Evolutionary conservation across 2,888 invertebrate genomes (phyloP).

Genomic region (Cacoxenus indagator): DNA sequence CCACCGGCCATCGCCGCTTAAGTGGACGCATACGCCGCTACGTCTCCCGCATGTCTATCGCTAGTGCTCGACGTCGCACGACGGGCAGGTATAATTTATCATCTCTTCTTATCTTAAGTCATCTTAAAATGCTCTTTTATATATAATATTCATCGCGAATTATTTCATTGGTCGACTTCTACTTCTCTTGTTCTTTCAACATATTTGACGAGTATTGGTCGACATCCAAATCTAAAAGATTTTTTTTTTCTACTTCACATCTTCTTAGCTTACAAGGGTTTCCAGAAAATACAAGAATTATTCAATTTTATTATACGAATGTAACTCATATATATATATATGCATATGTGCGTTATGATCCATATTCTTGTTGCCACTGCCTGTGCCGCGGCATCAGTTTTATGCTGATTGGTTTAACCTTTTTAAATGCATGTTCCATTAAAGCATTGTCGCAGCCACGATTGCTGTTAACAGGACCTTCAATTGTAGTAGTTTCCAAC

Average conservation of each 20-base stretch:
- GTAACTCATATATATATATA: too few relatives aligned
- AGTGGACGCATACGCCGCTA: conserved; percentile 69
- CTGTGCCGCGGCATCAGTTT: conserved; percentile 74
- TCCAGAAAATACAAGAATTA: too few relatives aligned
- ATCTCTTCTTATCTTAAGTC: too few relatives aligned
- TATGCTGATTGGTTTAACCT: conserved; percentile 72
- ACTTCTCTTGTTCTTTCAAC: too few relatives aligned
- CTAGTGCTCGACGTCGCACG: conserved; percentile 69
- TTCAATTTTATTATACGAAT: too few relatives aligned
- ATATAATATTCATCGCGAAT: too few relatives aligned
- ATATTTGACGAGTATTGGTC: too few relatives aligned
- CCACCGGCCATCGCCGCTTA: conserved; percentile 61
- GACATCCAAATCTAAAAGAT: too few relatives aligned
- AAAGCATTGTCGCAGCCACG: conserved; percentile 6
- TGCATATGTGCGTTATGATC: conserved; percentile 54
- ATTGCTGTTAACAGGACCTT: not conserved
- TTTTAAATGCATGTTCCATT: conserved; percentile 60
- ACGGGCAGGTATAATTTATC: conserved; percentile 68
- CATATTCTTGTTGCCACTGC: conserved; percentile 78
- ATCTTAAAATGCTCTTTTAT: too few relatives aligned
- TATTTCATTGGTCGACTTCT: not conserved
- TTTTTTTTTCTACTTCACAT: too few relatives aligned
- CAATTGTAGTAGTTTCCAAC: not conserved
- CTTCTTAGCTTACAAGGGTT: too few relatives aligned
- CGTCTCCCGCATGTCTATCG: conserved; percentile 69